Evolutionary conservation across 2,113 vertebrate species (phyloP).

Genomic region (Jacana jacana): DNA sequence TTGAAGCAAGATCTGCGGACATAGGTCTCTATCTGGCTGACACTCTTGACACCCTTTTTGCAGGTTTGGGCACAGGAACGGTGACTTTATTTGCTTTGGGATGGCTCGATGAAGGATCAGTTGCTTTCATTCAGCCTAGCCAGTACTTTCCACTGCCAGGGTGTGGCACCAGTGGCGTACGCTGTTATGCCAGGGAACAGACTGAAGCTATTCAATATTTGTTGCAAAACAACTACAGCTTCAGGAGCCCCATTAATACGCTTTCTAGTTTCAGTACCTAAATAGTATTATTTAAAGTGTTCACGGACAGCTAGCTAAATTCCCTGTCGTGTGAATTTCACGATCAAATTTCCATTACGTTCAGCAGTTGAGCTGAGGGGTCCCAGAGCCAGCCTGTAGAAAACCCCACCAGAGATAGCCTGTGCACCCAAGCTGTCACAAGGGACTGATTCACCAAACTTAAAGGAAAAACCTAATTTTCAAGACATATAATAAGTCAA

Average conservation of each 20-base stretch:
- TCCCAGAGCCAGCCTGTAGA: not conserved
- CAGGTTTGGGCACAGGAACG: not conserved
- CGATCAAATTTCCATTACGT: not conserved
- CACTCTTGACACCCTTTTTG: not conserved
- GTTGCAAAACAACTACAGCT: not conserved
- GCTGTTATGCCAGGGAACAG: not conserved
- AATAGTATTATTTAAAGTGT: not conserved
- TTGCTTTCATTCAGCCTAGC: not conserved
- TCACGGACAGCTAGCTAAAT: not conserved
- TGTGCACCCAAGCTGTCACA: not conserved
- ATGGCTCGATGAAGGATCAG: not conserved
- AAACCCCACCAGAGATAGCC: not conserved
- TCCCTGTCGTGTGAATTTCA: not conserved
- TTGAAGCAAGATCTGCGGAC: not conserved
- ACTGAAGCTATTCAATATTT: not conserved
- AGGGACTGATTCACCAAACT: not conserved
- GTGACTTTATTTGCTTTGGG: not conserved
- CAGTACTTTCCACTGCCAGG: not conserved
- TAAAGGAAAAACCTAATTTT: not conserved
- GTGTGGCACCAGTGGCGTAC: not conserved
- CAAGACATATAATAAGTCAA: not conserved
- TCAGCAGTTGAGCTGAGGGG: not conserved
- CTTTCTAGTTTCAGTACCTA: not conserved
- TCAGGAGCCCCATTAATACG: not conserved
- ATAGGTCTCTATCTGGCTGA: not conserved